A percentile compares a stretch with the other conserved stretches of the same genome.
Conservation (phyloP, 2,797 vertebrate genomes). For the Threskiornis aethiopicus region DNA sequence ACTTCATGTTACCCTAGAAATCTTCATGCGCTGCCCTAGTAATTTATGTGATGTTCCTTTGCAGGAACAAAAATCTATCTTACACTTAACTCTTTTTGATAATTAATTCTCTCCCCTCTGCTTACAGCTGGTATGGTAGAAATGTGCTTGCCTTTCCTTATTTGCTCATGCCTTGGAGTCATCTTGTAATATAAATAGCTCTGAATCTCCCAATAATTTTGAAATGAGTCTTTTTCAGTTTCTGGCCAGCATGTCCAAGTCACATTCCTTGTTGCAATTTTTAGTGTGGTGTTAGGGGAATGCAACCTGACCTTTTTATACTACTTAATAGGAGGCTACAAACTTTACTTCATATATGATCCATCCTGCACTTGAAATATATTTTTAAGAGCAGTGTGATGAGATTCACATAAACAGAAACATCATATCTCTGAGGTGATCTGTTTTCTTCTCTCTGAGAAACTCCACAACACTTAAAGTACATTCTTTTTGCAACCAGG, state of each 20-base stretch:
- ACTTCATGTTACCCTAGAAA: conserved; percentile 11
- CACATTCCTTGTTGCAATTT: not conserved
- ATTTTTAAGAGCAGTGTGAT: not conserved
- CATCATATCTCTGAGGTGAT: fast-evolving
- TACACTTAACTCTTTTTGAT: conserved; percentile 24
- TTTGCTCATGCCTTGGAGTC: conserved; percentile 31
- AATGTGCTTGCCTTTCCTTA: not conserved
- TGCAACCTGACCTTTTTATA: not conserved
- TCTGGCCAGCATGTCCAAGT: not conserved
- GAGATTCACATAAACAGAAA: not conserved
- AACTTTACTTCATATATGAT: not conserved
- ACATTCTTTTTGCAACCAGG: not conserved
- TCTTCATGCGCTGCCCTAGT: not conserved
- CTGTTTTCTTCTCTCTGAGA: not conserved
- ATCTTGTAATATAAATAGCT: conserved; percentile 16
- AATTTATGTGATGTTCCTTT: conserved; percentile 38
- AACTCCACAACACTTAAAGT: not conserved
- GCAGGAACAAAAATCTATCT: conserved; percentile 29
- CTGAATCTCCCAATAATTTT: not conserved
- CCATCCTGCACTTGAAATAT: not conserved
- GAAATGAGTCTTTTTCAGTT: not conserved
- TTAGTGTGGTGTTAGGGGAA: not conserved
- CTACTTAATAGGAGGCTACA: not conserved
- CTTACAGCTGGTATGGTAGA: conserved; percentile 18
- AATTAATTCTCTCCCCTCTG: conserved; percentile 50